phyloP scores from a whole-genome alignment of 2,888 invertebrate species.

The Ornithoptera alexandrae region DNA sequence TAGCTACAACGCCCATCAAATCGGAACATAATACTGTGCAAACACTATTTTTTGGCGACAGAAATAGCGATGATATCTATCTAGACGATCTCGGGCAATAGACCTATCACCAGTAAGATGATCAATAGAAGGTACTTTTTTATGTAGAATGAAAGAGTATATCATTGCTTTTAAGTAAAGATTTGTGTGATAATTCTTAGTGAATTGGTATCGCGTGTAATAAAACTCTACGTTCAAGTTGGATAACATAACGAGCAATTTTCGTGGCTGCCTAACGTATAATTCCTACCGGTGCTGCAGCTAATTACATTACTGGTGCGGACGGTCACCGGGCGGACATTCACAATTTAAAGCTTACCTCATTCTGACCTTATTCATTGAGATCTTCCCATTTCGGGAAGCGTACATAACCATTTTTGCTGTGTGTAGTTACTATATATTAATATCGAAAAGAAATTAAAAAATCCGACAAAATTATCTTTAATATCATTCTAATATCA shows the following conservation, averaged over 20 bases:
- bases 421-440: neutral
- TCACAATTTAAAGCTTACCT: constrained; percentile 37
- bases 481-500: no score
- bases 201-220: neutral
- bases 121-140: no score
- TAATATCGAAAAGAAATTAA: neutral
- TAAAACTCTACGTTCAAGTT: neutral
- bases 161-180: neutral
- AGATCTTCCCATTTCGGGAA: constrained; percentile 16
- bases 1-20: no score
- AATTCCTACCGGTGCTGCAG: constrained; percentile 29
- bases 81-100: no score
- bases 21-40: no score
- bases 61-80: no score
- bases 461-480: neutral
- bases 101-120: no score
- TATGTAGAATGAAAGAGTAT: no score
- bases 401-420: neutral
- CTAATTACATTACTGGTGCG: constrained; percentile 35
- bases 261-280: constrained; percentile 18
- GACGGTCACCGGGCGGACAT: constrained; percentile 33
- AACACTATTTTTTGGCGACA: no score
- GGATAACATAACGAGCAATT: constrained; percentile 19
- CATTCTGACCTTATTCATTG: constrained; percentile 31
- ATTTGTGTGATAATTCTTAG: neutral